These are phyloP conservation scores for Aldabrachelys gigantea DNA, from an alignment of 2,113 vertebrate genomes.

Conservation along the genomic window DNA sequence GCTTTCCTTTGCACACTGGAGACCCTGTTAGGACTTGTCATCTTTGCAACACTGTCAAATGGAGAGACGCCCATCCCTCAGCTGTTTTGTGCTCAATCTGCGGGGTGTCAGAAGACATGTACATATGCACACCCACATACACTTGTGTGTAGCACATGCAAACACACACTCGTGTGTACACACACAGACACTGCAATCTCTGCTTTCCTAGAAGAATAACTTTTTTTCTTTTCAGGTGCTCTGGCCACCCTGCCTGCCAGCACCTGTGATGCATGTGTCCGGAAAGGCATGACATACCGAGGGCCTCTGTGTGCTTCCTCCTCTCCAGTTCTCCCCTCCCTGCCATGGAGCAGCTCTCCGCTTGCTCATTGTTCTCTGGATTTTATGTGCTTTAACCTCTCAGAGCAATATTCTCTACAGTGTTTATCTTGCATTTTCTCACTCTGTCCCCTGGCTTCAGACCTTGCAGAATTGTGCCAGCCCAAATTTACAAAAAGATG, in stretches of 20 bases:
- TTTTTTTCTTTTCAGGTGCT: background rate
- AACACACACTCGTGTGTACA: background rate
- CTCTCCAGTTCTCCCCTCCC: background rate
- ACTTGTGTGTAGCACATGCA: no score
- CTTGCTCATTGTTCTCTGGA: background rate
- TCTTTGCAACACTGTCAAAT: no score
- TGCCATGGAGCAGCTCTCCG: fast-evolving
- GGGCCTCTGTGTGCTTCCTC: fast-evolving
- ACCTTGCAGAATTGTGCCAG: background rate
- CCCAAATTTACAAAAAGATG: background rate
- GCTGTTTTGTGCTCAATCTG: no score
- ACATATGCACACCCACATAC: no score
- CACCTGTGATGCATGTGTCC: fast-evolving
- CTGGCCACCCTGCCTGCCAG: background rate
- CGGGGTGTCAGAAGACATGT: no score
- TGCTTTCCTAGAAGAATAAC: background rate
- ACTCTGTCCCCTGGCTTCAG: background rate
- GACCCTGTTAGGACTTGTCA: no score
- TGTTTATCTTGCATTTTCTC: background rate
- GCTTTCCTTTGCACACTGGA: no score
- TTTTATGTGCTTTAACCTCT: background rate
- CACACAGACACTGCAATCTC: background rate
- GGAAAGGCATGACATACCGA: background rate
- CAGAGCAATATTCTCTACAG: background rate
- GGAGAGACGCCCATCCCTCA: no score